Evolutionary conservation across 37 sponge, comb jelly and placozoan species (phyloP), one percentile per base, ranked within the genome.

Genomic region (Crambe crambe): DNA sequence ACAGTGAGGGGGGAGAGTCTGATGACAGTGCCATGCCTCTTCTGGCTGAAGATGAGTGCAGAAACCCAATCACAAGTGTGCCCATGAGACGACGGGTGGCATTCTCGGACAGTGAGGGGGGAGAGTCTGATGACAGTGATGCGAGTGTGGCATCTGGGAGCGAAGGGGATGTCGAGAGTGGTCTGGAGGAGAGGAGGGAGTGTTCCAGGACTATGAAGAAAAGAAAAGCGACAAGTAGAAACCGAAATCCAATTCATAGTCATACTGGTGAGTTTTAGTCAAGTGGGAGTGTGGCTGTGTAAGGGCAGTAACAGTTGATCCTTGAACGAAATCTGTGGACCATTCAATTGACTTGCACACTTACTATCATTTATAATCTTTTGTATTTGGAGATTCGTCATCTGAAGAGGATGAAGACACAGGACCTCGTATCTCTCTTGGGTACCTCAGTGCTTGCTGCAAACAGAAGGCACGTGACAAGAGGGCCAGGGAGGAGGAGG

Each of bases 331-430:
- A n/a, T n/a, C n/a, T n/a, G n/a, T n/a, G n/a, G n/a, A n/a, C n/a
- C n/a, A n/a, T n/a, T n/a, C n/a, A n/a, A n/a, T n/a, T n/a, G n/a
- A n/a, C n/a, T n/a, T n/a, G n/a, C n/a, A n/a, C n/a, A n/a, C n/a
- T n/a, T n/a, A n/a, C n/a, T n/a, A n/a, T n/a, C n/a, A n/a, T n/a
- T n/a, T n/a, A n/a, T n/a, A n/a, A n/a, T n/a, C n/a, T n/a, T n/a
- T n/a, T n/a, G n/a, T n/a, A n/a, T n/a, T n/a, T n/a, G n/a, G n/a
- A n/a, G n/a, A n/a, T 47, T 47, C 51, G 12, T 26, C 21, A 10
- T 0, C 22, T 51, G 79, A 78, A 9, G 77, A 56, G 25, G 85
- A 77, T 2, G 79, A 78, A 42, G 75, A 71, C 0, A 72, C 51
- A n/a, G 59, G 21, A 41, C 6, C 6, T 47, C 12, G 12, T 47